phyloP scores from a whole-genome alignment of 1,140 invertebrate genomes.

The Heterodera carotae region DNA sequence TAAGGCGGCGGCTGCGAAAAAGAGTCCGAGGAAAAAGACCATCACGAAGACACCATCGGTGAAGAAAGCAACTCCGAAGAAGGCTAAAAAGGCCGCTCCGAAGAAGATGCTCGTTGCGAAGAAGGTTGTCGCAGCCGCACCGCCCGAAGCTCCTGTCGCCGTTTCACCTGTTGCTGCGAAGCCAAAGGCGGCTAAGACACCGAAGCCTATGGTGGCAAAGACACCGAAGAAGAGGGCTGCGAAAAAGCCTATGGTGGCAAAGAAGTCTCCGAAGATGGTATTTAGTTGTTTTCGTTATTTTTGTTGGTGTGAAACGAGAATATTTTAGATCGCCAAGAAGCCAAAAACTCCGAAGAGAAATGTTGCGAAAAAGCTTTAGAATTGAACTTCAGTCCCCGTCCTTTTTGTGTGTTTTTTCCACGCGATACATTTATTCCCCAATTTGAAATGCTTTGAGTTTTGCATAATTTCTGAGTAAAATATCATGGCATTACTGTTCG shows the following conservation, averaged over 20 bases:
- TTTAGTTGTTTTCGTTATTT: background rate
- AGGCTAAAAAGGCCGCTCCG: slow-evolving; percentile 20
- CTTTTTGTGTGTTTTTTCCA: too few relatives aligned
- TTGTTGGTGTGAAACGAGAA: background rate
- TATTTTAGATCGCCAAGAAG: slow-evolving; percentile 6
- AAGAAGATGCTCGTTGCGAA: slow-evolving; percentile 24
- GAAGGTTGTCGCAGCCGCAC: background rate
- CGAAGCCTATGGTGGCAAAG: slow-evolving; percentile 2
- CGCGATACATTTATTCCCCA: too few relatives aligned
- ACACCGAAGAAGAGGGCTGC: slow-evolving; percentile 4
- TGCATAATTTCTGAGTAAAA: too few relatives aligned
- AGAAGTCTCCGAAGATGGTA: slow-evolving; percentile 26
- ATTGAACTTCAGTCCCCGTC: too few relatives aligned
- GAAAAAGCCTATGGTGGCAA: slow-evolving; percentile 12
- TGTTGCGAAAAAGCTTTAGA: background rate
- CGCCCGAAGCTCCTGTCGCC: background rate
- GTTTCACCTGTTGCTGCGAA: background rate
- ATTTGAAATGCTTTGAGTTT: too few relatives aligned
- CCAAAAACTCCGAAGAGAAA: slow-evolving; percentile 1
- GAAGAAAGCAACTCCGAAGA: slow-evolving; percentile 16
- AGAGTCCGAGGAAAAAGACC: background rate
- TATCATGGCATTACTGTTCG: too few relatives aligned
- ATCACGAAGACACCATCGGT: slow-evolving; percentile 3
- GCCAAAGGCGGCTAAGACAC: background rate
- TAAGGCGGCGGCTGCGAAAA: background rate